These are phyloP conservation scores for Phthorimaea operculella DNA, from an alignment of 1,140 invertebrate species.

Conservation along the genomic window DNA sequence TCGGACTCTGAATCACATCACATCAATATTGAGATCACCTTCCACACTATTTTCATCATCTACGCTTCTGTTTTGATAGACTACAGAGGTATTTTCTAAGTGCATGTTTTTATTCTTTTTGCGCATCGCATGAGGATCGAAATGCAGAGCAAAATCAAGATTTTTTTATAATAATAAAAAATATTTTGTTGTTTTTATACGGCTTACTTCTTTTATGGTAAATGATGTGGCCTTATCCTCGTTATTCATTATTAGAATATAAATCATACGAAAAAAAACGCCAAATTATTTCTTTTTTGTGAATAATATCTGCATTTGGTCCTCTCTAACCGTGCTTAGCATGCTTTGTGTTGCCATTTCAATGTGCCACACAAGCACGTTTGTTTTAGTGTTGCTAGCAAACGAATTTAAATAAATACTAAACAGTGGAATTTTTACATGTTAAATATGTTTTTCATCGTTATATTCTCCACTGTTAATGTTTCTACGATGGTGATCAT, in stretches of 20 bases:
- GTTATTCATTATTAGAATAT: too few species aligned
- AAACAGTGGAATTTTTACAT: too few species aligned
- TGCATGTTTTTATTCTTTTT: neutral
- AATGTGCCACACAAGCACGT: slow-evolving; percentile 29
- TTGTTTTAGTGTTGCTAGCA: slow-evolving; percentile 33
- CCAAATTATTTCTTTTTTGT: too few species aligned
- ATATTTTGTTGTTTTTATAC: too few species aligned
- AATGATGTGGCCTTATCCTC: too few species aligned
- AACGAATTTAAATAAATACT: neutral
- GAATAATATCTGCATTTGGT: too few species aligned
- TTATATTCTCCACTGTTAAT: too few species aligned
- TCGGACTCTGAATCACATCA: neutral
- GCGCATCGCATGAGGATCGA: neutral
- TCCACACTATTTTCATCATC: neutral
- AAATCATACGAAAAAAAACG: too few species aligned
- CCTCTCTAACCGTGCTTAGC: slow-evolving; percentile 15
- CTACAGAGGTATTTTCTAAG: neutral
- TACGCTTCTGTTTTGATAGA: neutral
- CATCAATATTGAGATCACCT: neutral
- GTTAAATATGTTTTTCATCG: too few species aligned
- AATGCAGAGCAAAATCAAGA: neutral
- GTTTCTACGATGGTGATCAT: too few species aligned
- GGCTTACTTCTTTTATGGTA: too few species aligned
- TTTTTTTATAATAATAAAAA: too few species aligned
- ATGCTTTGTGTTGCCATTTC: slow-evolving; percentile 19